Percentiles rank a stretch among this genome's conserved stretches.
phyloP scores from a whole-genome alignment of 2,113 vertebrate species.

The Athene noctua region DNA sequence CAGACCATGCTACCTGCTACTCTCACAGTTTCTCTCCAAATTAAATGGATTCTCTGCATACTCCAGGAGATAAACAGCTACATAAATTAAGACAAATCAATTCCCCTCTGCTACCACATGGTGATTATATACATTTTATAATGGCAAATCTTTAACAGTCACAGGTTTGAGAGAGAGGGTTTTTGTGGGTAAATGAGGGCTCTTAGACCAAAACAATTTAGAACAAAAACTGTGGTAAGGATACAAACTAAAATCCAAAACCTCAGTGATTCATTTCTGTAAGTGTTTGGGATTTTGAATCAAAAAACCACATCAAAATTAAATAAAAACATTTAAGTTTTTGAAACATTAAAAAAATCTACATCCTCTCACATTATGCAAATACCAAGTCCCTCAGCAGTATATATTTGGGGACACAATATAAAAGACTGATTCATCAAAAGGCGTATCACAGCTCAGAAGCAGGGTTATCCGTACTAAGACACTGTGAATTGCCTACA shows the following conservation, averaged over 20 bases:
- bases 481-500: not conserved
- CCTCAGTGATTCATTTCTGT: not conserved
- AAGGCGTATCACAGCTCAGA: not conserved
- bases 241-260: not conserved
- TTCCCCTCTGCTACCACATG: not conserved
- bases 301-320: not conserved
- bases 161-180: not conserved
- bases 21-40: not conserved
- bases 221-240: not conserved
- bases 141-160: not conserved
- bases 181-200: not conserved
- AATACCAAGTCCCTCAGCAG: not conserved
- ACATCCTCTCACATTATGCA: not conserved
- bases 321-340: not conserved
- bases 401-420: rapidly evolving
- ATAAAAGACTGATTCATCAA: not conserved
- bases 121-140: not conserved
- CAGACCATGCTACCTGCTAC: not conserved
- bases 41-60: not conserved
- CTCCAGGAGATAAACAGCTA: not conserved
- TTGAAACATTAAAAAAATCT: not conserved
- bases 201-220: not conserved
- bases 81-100: not conserved
- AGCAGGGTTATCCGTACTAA: not conserved
- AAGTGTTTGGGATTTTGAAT: not conserved